A percentile compares a stretch with the other conserved stretches of the same genome.
Conservation (phyloP, 2,888 invertebrate genomes). For the Cheilosia grossa region DNA sequence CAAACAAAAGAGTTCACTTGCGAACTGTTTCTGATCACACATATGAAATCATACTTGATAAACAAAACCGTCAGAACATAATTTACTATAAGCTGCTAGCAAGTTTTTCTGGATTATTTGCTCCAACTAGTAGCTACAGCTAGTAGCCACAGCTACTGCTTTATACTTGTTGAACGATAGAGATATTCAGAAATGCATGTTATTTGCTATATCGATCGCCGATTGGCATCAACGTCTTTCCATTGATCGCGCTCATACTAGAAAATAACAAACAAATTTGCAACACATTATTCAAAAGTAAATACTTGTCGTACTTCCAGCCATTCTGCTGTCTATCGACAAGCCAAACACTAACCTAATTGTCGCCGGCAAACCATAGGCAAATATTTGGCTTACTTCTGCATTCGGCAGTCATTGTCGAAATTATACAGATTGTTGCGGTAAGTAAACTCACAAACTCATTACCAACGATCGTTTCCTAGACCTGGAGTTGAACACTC, state of each 20-base stretch:
- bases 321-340: constrained; percentile 5
- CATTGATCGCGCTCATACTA: background rate
- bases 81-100: too few relatives aligned
- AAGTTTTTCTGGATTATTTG: too few relatives aligned
- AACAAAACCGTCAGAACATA: too few relatives aligned
- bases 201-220: background rate
- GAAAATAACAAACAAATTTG: constrained; percentile 18
- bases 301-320: constrained; percentile 26
- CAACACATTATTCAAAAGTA: constrained; percentile 29
- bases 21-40: too few relatives aligned
- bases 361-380: constrained; percentile 36
- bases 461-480: constrained; percentile 45
- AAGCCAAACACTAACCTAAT: constrained; percentile 24
- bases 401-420: constrained; percentile 58
- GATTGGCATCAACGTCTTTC: background rate
- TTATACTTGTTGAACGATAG: background rate
- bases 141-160: background rate
- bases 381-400: constrained; percentile 73
- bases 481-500: constrained; percentile 34
- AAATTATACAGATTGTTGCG: constrained; percentile 31
- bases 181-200: background rate
- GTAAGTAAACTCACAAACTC: constrained; percentile 42
- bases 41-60: too few relatives aligned
- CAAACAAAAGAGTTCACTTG: too few relatives aligned
- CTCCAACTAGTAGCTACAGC: too few relatives aligned